A percentile compares a stretch with the other conserved stretches of the same genome.
Conservation (phyloP, 2,797 vertebrate species). For the Crenichthys baileyi region DNA sequence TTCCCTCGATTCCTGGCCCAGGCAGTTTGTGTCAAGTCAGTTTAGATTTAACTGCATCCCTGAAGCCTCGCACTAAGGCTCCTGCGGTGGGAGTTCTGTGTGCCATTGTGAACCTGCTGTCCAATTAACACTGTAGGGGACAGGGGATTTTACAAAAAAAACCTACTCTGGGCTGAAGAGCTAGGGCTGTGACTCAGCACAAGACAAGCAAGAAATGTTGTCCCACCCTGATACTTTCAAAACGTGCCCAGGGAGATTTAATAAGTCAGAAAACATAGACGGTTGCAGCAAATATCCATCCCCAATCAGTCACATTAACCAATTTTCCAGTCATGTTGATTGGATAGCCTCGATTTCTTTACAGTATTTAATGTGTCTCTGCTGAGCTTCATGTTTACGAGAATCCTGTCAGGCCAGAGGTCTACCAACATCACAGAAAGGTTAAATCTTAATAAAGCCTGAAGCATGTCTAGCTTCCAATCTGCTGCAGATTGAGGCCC, state of each 20-base stretch:
- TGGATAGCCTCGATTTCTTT: not conserved
- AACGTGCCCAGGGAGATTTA: not conserved
- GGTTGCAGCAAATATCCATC: not conserved
- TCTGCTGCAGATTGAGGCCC: conserved; percentile 62
- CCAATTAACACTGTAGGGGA: conserved; percentile 72
- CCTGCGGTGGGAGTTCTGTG: conserved; percentile 58
- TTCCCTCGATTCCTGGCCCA: conserved; percentile 66
- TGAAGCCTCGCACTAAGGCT: conserved; percentile 58
- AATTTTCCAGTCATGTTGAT: conserved; percentile 22
- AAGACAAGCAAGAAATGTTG: conserved; percentile 2
- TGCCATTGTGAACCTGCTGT: conserved; percentile 59
- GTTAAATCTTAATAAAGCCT: conserved; percentile 68
- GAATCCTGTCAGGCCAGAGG: conserved; percentile 45
- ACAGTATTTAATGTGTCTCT: conserved; percentile 27
- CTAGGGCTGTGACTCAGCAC: not conserved
- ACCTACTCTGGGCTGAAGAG: conserved; percentile 33
- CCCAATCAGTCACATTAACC: conserved; percentile 26
- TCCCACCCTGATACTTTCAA: conserved; percentile 24
- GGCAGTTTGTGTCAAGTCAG: conserved; percentile 80
- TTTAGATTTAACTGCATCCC: conserved; percentile 75
- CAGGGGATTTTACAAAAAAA: conserved; percentile 52
- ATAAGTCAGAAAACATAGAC: conserved; percentile 8
- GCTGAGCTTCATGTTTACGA: conserved; percentile 54
- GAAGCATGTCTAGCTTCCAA: conserved; percentile 67
- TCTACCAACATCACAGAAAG: conserved; percentile 53